These are phyloP conservation scores for Drosophila multiciliata DNA, from an alignment of 2,888 invertebrate genomes.

Conservation along the genomic window DNA sequence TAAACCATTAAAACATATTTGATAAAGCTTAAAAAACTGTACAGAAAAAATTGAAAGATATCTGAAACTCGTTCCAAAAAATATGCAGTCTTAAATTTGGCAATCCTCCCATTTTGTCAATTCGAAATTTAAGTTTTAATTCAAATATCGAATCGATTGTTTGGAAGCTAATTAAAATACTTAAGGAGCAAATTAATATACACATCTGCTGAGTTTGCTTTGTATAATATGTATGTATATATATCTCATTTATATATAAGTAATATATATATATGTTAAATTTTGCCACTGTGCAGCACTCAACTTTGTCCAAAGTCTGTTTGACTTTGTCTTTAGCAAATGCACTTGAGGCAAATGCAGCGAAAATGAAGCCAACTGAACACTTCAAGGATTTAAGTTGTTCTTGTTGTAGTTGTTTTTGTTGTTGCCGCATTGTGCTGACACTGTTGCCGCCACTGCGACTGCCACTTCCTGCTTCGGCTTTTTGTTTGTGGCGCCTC, in stretches of 20 bases:
- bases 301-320: constrained; percentile 44
- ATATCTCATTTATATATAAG: neutral
- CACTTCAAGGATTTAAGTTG: constrained; percentile 66
- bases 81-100: too few species aligned
- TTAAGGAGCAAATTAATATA: too few species aligned
- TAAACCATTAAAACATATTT: too few species aligned
- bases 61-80: too few species aligned
- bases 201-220: too few species aligned
- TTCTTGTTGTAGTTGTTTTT: constrained; percentile 18
- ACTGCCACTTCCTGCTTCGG: constrained; percentile 43
- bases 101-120: too few species aligned
- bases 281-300: constrained; percentile 40
- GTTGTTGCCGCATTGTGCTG: constrained; percentile 35
- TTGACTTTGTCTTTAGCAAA: constrained; percentile 77
- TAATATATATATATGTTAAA: neutral
- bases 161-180: too few species aligned
- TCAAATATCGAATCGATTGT: too few species aligned
- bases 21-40: too few species aligned
- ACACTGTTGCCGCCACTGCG: constrained; percentile 20
- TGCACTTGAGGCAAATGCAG: constrained; percentile 56
- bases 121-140: too few species aligned
- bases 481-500: constrained; percentile 19
- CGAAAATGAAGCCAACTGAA: constrained; percentile 49
- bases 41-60: too few species aligned
- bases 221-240: too few species aligned